Evolutionary conservation across 2,113 vertebrate genomes (phyloP).

Genomic region (Pongo pygmaeus): DNA sequence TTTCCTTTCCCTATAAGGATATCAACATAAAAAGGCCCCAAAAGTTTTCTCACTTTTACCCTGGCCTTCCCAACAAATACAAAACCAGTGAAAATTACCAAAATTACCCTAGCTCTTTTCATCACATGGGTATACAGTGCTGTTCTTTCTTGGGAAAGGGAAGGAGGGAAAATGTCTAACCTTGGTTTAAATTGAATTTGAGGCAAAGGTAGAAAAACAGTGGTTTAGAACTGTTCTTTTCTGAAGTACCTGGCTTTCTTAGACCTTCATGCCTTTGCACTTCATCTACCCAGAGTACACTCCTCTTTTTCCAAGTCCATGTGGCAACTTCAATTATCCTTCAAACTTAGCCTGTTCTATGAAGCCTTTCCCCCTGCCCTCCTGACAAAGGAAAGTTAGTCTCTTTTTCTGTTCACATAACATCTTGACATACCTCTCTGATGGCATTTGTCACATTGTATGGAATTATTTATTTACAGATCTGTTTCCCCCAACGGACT

Average conservation of each 20-base stretch:
- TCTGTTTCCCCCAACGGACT: not conserved
- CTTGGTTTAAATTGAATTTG: not conserved
- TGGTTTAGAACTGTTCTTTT: not conserved
- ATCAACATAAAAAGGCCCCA: not conserved
- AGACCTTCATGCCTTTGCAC: not conserved
- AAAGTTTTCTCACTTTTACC: not conserved
- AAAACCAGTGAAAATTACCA: not conserved
- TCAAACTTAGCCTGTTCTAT: not conserved
- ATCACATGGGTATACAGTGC: not conserved
- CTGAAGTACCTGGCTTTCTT: not conserved
- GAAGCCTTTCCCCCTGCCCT: not conserved
- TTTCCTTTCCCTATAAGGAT: not conserved
- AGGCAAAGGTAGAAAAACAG: not conserved
- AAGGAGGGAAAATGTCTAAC: not conserved
- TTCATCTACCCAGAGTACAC: not conserved
- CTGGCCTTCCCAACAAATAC: not conserved
- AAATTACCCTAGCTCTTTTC: not conserved
- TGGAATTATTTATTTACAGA: not conserved
- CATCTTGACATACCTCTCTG: not conserved
- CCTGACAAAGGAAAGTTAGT: not conserved
- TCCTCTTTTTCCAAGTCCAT: not conserved
- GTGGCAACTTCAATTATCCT: not conserved
- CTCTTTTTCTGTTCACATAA: not conserved
- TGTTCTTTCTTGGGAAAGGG: not conserved
- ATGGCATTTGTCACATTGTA: not conserved